Conservation (phyloP, 2,797 vertebrate genomes). For the Neosilurus mollespiculum region DNA sequence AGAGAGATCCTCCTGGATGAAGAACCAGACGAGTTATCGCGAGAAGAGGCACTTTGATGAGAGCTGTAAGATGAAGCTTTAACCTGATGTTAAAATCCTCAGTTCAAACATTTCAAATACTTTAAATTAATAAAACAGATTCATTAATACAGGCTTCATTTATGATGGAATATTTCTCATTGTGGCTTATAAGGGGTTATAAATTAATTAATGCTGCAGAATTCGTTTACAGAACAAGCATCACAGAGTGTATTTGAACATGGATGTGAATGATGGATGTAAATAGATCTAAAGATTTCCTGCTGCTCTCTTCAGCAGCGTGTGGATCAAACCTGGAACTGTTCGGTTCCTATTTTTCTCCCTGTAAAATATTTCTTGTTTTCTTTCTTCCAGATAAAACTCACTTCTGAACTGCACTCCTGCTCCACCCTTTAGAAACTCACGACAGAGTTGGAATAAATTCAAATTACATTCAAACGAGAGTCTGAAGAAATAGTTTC, state of each 20-base stretch:
- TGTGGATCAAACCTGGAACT: not conserved
- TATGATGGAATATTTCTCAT: not conserved
- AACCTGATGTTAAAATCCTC: not conserved
- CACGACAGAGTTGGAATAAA: conserved; percentile 1
- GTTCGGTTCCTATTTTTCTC: not conserved
- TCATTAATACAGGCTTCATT: not conserved
- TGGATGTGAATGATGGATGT: not conserved
- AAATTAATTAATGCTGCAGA: too few relatives aligned
- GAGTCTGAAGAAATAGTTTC: conserved; percentile 7
- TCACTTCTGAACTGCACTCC: conserved; percentile 57
- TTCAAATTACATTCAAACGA: not conserved
- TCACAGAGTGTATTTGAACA: not conserved
- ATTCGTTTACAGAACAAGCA: not conserved
- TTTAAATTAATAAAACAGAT: not conserved
- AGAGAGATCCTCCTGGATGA: conserved; percentile 54
- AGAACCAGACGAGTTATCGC: conserved; percentile 14
- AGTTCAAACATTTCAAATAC: not conserved
- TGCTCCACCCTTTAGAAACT: not conserved
- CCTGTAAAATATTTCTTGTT: not conserved
- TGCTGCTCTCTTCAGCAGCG: not conserved
- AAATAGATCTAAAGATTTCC: not conserved
- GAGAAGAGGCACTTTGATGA: conserved; percentile 73
- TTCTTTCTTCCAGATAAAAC: conserved; percentile 61
- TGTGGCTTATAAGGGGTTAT: not conserved
- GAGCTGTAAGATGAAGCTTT: conserved; percentile 62